Percentiles rank a stretch among this genome's conserved stretches.
These are phyloP conservation scores for Magallana nippona DNA, from an alignment of 2,888 invertebrate species.

Conservation along the genomic window DNA sequence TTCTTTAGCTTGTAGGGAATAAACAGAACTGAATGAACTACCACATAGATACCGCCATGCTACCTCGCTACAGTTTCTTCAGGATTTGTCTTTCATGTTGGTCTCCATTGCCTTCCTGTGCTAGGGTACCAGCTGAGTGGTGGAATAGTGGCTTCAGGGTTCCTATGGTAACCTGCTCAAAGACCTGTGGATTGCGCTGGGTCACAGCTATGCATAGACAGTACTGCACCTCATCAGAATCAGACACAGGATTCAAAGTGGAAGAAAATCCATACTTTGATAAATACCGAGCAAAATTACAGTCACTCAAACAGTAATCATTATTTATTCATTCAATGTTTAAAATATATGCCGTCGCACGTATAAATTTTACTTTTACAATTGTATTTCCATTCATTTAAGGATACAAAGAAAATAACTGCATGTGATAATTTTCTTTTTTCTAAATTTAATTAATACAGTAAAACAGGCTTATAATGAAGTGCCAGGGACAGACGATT, in stretches of 20 bases:
- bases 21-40: slow-evolving; percentile 51
- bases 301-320: slow-evolving; percentile 60
- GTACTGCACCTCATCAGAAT: slow-evolving; percentile 23
- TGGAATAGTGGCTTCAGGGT: not conserved
- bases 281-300: slow-evolving; percentile 74
- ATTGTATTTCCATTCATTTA: too few relatives aligned
- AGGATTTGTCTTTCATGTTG: slow-evolving; percentile 61
- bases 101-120: slow-evolving; percentile 55
- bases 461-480: too few relatives aligned
- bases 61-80: slow-evolving; percentile 54
- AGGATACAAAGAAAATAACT: too few relatives aligned
- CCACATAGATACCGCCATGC: slow-evolving; percentile 54
- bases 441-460: too few relatives aligned
- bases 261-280: slow-evolving; percentile 74
- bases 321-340: too few relatives aligned
- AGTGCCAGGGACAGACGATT: too few relatives aligned
- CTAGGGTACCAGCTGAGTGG: slow-evolving; percentile 48
- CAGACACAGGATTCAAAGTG: slow-evolving; percentile 36
- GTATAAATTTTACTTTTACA: too few relatives aligned
- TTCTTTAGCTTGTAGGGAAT: too few relatives aligned
- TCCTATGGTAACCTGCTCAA: slow-evolving; percentile 50
- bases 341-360: too few relatives aligned
- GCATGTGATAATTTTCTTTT: too few relatives aligned
- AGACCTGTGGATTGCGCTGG: slow-evolving; percentile 59
- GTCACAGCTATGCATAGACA: not conserved